Base-by-base conservation (phyloP, 2,888 invertebrate species). In the Dermolepida albohirtum region DNA sequence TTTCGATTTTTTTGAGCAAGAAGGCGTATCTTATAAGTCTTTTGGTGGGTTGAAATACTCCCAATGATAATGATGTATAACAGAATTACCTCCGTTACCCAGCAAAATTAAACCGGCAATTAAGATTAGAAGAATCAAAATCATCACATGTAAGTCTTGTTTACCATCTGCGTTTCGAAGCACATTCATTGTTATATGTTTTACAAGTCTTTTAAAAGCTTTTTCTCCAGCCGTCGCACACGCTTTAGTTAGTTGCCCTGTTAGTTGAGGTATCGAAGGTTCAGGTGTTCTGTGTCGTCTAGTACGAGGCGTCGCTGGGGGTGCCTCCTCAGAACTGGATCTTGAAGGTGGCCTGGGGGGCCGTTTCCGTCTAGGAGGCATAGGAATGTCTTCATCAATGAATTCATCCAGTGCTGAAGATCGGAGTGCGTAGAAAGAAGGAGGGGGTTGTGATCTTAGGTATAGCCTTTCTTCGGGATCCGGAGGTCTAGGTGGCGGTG, bases 41-140 rank as follows among this genome's bases (percentile, higher is more conserved):
- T 89, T 89, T 7, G 94, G 94, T 10, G 94, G 94, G 84, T 94
- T 94, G 76, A 94, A 92, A 81, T 91, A 94, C 81, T 94, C 94
- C 94, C 94, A 94, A 76, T 94, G 94, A 80, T 93, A 92, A 75
- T 92, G 89, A 80, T 94, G 93, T 73, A 92, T 88, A 57, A 90
- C 89, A 70, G 84, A 85, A 57, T 84, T 84, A 72, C 89, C 89
- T 70, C 91, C 90, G 69, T 92, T 87, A 59, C 92, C 89, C 72
- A 93, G 86, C 82, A 95, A 86, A 71, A 95, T 87, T 69, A 95
- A 85, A 12, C 91, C 92, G 59, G 92, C 92, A 41, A 95, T 88
- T 71, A 95, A 85, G 59, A 95, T 87, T 68, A 95, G 86, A 71
- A 95, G 88, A 78, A 94, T 90, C 66, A 94, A 90, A 75, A 94